These are phyloP conservation scores for Luehdorfia chinensis DNA, from an alignment of 1,140 invertebrate genomes.

Conservation along the genomic window DNA sequence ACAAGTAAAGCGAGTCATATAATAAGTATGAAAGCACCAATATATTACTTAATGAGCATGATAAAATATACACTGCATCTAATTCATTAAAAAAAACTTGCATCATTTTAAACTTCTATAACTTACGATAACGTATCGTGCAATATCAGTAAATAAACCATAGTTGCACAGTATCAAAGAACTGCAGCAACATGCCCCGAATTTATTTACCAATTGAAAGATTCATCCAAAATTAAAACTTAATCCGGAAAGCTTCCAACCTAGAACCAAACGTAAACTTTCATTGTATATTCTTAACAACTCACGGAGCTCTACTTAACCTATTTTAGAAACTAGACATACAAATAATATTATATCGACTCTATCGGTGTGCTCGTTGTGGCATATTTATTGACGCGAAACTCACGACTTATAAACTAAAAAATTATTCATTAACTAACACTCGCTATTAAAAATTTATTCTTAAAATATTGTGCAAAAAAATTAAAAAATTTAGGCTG, in stretches of 20 bases:
- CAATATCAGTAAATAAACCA: too few species aligned
- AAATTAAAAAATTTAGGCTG: neutral
- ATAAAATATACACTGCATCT: too few species aligned
- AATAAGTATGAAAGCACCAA: too few species aligned
- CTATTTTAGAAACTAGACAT: neutral
- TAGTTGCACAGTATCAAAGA: constrained; percentile 1
- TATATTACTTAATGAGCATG: too few species aligned
- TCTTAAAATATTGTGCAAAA: neutral
- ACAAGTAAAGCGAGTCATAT: too few species aligned
- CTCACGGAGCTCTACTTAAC: neutral
- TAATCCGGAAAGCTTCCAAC: constrained; percentile 27
- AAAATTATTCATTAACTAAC: neutral
- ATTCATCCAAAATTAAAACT: constrained; percentile 45
- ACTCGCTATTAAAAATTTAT: neutral
- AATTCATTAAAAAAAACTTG: too few species aligned
- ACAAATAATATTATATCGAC: neutral
- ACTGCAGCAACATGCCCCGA: constrained; percentile 32
- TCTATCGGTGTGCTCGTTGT: neutral
- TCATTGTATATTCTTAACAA: neutral
- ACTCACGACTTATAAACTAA: neutral
- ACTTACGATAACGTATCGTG: too few species aligned
- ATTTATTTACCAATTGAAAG: constrained; percentile 44
- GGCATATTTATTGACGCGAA: neutral
- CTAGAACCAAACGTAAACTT: neutral
- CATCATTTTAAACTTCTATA: too few species aligned